A percentile compares a stretch with the other conserved stretches of the same genome.
These are phyloP conservation scores for Elachura formosa DNA, from an alignment of 2,113 vertebrate genomes.

Conservation along the genomic window DNA sequence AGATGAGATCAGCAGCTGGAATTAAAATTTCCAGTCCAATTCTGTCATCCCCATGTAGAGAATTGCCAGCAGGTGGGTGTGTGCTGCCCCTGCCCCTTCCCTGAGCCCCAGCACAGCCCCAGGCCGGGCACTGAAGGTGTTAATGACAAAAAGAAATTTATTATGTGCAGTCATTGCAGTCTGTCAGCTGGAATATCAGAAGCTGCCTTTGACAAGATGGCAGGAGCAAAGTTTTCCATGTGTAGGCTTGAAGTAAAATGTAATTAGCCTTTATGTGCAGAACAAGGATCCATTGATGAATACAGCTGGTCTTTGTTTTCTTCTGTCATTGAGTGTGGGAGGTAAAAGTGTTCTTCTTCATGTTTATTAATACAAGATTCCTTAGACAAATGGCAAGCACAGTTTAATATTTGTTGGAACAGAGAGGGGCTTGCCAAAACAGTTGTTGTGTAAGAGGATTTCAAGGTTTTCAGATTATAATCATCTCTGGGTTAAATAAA, in stretches of 20 bases:
- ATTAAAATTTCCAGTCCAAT: background rate
- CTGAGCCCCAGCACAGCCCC: background rate
- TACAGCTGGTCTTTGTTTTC: constrained; percentile 85
- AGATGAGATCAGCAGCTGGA: background rate
- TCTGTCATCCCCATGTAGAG: background rate
- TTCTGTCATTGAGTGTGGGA: constrained; percentile 80
- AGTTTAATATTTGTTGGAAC: constrained; percentile 78
- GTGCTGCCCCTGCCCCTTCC: background rate
- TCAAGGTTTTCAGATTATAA: constrained; percentile 67
- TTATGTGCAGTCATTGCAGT: constrained; percentile 26
- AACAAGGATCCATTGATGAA: constrained; percentile 89
- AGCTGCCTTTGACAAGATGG: constrained; percentile 68
- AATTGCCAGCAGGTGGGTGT: background rate
- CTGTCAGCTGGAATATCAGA: constrained; percentile 69
- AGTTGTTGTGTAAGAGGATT: constrained; percentile 77
- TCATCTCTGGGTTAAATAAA: constrained; percentile 71
- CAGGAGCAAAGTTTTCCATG: constrained; percentile 82
- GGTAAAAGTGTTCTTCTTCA: constrained; percentile 83
- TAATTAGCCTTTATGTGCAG: constrained; percentile 85
- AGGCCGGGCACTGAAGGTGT: constrained; percentile 25
- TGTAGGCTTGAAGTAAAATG: constrained; percentile 84
- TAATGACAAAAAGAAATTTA: constrained; percentile 4
- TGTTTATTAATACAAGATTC: constrained; percentile 86
- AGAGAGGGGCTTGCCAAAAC: constrained; percentile 72
- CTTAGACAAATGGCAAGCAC: constrained; percentile 79